These are phyloP conservation scores for Notarius lentiginosus DNA, from an alignment of 2,113 vertebrate genomes.

Conservation along the genomic window DNA sequence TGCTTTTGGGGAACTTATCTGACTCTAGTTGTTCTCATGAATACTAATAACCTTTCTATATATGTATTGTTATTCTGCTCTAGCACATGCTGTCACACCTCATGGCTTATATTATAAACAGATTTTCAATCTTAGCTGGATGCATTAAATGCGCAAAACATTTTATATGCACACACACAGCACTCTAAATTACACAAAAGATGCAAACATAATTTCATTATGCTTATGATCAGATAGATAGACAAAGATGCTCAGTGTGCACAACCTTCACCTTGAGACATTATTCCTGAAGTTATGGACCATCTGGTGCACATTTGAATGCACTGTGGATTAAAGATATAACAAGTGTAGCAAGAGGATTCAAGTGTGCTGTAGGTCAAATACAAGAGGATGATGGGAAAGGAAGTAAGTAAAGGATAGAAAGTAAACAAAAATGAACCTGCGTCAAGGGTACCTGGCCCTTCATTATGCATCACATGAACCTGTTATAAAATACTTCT, in stretches of 20 bases:
- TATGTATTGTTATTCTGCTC: conserved; percentile 23
- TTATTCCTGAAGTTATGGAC: not conserved
- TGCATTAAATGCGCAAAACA: conserved; percentile 9
- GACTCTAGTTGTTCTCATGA: not conserved
- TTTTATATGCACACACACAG: conserved; percentile 2
- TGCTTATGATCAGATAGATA: not conserved
- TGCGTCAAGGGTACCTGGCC: not conserved
- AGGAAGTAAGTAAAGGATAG: not conserved
- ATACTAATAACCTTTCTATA: conserved; percentile 27
- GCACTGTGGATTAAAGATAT: not conserved
- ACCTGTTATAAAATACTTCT: not conserved
- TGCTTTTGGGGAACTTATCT: conserved; percentile 8
- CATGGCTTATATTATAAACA: conserved; percentile 26
- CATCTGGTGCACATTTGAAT: not conserved
- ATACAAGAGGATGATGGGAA: not conserved
- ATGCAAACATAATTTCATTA: conserved; percentile 28
- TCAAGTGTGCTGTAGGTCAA: not conserved
- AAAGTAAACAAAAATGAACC: not conserved
- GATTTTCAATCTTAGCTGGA: not conserved
- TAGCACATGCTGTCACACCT: conserved; percentile 5
- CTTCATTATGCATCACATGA: not conserved
- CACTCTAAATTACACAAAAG: conserved; percentile 20
- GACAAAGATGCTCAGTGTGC: not conserved
- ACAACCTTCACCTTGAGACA: conserved; percentile 5
- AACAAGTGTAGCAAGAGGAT: not conserved